These are phyloP conservation scores for Anarsia innoxiella DNA, from an alignment of 2,888 invertebrate species.

Conservation along the genomic window DNA sequence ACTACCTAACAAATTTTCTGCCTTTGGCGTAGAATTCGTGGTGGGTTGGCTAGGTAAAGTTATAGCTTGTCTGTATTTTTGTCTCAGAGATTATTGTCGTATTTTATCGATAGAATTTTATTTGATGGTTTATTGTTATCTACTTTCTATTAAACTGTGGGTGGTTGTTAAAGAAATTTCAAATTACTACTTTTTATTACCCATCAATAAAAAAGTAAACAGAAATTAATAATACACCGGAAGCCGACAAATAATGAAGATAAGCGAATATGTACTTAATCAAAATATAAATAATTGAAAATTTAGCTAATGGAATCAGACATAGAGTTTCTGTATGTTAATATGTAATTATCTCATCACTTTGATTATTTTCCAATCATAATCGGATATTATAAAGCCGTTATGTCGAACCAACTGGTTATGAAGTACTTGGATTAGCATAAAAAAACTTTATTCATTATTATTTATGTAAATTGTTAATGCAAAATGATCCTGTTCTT, in stretches of 20 bases:
- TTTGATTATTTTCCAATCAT: constrained; percentile 9
- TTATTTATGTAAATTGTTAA: constrained; percentile 7
- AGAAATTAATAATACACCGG: constrained; percentile 4
- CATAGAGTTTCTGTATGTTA: constrained; percentile 8
- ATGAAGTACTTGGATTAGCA: constrained; percentile 3
- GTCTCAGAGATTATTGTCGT: no score
- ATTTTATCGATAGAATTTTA: no score
- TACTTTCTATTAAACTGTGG: no score
- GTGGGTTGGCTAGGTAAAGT: no score
- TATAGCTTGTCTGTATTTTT: no score
- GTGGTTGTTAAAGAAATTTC: no score
- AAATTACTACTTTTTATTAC: no score
- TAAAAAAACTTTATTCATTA: constrained; percentile 4
- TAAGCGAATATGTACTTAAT: constrained; percentile 7
- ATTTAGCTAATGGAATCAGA: constrained; percentile 5
- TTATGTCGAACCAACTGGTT: constrained; percentile 5
- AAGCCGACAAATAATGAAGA: constrained; percentile 5
- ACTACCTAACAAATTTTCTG: no score
- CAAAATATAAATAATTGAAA: constrained; percentile 10
- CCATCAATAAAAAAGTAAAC: no score
- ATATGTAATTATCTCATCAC: constrained; percentile 6
- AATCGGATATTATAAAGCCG: constrained; percentile 10
- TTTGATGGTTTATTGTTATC: no score
- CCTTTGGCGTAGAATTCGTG: no score
- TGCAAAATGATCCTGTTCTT: constrained; percentile 4